Conservation (phyloP, 2,113 vertebrate genomes). For the Odocoileus hemionus region DNA sequence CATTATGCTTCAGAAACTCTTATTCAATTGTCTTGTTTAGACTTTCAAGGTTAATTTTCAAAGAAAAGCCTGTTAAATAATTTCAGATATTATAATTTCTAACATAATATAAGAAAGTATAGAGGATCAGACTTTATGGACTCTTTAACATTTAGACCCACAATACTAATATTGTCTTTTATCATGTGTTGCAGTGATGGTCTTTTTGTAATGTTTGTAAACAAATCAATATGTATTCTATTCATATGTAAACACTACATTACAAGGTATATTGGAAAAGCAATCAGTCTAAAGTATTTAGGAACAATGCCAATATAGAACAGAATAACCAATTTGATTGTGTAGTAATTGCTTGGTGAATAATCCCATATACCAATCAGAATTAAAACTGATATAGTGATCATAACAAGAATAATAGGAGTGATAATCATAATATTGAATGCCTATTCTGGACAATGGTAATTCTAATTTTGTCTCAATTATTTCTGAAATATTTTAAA, state of each 20-base stretch:
- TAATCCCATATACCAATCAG: neutral
- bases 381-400: neutral
- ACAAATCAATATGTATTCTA: neutral
- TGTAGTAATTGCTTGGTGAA: neutral
- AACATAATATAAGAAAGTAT: neutral
- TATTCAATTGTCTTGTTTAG: neutral
- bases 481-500: neutral
- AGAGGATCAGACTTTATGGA: neutral
- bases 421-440: neutral
- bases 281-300: neutral
- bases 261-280: neutral
- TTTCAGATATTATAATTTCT: neutral
- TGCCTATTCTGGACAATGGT: neutral
- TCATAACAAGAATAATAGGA: neutral
- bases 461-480: neutral
- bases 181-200: neutral
- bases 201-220: neutral
- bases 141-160: neutral
- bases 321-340: neutral
- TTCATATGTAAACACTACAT: neutral
- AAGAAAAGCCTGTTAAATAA: neutral
- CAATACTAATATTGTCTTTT: neutral
- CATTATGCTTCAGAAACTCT: neutral
- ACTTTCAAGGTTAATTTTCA: neutral
- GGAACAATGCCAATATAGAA: neutral